Base-by-base conservation (phyloP, 1,140 invertebrate species). In the Drosophila repleta region DNA sequence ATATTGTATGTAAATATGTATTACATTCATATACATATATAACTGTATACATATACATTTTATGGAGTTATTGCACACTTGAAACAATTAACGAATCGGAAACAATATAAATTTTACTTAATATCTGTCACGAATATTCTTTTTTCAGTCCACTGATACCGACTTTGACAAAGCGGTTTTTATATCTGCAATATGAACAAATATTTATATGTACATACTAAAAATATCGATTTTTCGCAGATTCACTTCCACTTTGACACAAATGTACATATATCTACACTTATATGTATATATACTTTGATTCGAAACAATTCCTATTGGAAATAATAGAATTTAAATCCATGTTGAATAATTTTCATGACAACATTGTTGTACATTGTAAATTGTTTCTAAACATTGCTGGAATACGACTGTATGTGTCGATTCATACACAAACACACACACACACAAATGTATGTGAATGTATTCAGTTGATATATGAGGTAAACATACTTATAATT, bases 211-310 rank as follows among this genome's bases (percentile, higher is more conserved):
- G 62, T 66, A 66, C 39, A 68, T 63, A 62, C 66, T 63, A 55
- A 69, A 55, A 65, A 51, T 65, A 71, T 71, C 62, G 68, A 71
- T 71, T 71, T 71, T 71, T 71, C 68, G 20, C 68, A 71, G 51
- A 45, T 37, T 68, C 48, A 43, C 62, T 48, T 65, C 41, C 48
- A 52, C 18, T 39, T 64, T 43, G 43, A 21, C 21, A 46, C 17
- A 6, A 57, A 66, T 35, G 32, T 8, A 48, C 57, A 45, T 43
- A 49, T 32, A 46, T 13, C 10, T 46, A 46, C 21, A 11, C 18
- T 18, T 13, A 43, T 6, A 17, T 8, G 18, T 20, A 20, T 20
- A 21, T 21, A n/a, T 1, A 46, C 10, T 3, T 51, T 4, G 20
- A 13, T 32, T 32, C n/a, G 6, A 29, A 8, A 15, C 26, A 13